A percentile compares a stretch with the other conserved stretches of the same genome.
phyloP scores from a whole-genome alignment of 2,113 vertebrate species.

The Meleagris gallopavo region DNA sequence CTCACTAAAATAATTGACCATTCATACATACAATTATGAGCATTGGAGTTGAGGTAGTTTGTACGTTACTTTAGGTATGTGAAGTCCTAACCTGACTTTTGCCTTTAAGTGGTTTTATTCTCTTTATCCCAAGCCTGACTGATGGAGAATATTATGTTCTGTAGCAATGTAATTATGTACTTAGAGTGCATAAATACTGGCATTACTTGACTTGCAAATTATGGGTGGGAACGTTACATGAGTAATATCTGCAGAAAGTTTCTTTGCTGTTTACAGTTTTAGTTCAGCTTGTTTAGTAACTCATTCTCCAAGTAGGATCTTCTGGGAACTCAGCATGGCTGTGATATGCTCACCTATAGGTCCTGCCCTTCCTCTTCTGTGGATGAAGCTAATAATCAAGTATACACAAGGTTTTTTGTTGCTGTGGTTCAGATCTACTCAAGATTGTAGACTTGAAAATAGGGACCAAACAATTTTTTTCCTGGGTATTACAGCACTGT shows the following conservation, averaged over 20 bases:
- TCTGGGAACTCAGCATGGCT: neutral
- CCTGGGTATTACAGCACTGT: neutral
- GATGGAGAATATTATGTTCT: neutral
- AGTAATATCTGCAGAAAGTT: conserved; percentile 56
- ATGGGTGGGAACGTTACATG: conserved; percentile 49
- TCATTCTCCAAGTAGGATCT: neutral
- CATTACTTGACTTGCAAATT: conserved; percentile 61
- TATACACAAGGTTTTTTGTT: neutral
- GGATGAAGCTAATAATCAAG: neutral
- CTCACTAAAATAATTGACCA: neutral
- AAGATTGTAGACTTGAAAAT: neutral
- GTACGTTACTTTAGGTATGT: neutral
- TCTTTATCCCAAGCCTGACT: neutral
- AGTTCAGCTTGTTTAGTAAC: conserved; percentile 32
- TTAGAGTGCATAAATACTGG: conserved; percentile 53
- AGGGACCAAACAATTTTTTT: neutral
- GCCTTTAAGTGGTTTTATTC: neutral
- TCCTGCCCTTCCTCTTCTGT: neutral
- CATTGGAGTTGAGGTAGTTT: neutral
- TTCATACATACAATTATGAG: neutral
- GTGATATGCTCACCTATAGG: neutral
- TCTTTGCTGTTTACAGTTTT: conserved; percentile 40
- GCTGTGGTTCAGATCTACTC: neutral
- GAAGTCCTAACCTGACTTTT: neutral
- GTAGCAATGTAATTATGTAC: conserved; percentile 33